Percentiles rank a stretch among this genome's conserved stretches.
These are phyloP conservation scores for Scaptomyza graminum DNA, from an alignment of 1,140 invertebrate genomes.

Conservation along the genomic window DNA sequence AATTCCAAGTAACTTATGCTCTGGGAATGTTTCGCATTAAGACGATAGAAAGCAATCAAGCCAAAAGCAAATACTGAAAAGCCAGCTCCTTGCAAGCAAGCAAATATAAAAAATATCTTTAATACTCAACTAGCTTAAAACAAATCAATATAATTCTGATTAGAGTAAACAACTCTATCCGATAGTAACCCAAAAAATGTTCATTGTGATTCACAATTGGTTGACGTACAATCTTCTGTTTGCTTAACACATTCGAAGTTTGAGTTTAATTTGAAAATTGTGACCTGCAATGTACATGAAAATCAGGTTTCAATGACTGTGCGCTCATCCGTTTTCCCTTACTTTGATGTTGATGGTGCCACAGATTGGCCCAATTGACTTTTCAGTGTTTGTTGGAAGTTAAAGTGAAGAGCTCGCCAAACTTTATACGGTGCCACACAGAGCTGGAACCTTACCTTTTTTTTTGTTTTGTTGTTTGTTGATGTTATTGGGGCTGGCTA, in stretches of 20 bases:
- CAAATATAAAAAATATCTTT: too few species aligned
- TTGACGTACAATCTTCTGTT: neutral
- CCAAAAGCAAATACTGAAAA: too few species aligned
- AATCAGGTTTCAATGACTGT: conserved; percentile 35
- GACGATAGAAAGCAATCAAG: too few species aligned
- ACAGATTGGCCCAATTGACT: conserved; percentile 66
- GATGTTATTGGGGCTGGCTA: conserved; percentile 7
- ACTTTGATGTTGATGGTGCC: conserved; percentile 30
- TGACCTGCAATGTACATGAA: conserved; percentile 34
- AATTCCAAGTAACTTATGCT: too few species aligned
- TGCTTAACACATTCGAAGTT: neutral
- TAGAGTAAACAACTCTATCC: neutral
- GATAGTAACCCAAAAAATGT: neutral
- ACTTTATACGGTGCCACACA: conserved; percentile 28
- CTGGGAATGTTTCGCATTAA: too few species aligned
- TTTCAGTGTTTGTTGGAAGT: conserved; percentile 30
- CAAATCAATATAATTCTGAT: too few species aligned
- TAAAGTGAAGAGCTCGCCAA: conserved; percentile 9
- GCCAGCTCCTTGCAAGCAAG: too few species aligned
- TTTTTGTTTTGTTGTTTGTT: neutral
- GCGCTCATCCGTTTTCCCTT: neutral
- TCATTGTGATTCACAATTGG: neutral
- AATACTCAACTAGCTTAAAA: too few species aligned
- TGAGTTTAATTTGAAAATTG: conserved; percentile 30
- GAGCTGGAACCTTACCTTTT: conserved; percentile 21